Evolutionary conservation across 2,888 invertebrate species (phyloP).

Genomic region (Encarsia formosa): DNA sequence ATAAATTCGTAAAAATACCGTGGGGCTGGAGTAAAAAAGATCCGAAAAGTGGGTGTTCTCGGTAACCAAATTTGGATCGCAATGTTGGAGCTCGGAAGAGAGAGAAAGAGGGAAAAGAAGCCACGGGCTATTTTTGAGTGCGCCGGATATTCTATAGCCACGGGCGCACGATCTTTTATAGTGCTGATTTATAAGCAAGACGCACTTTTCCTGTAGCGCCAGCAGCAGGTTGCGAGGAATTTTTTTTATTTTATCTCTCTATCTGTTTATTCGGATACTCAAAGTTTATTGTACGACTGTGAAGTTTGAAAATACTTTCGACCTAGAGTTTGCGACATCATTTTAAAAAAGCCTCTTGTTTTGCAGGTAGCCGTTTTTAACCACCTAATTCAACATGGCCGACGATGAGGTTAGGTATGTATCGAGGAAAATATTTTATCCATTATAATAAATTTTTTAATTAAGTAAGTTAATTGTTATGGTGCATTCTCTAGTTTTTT

Average conservation of each 20-base stretch:
- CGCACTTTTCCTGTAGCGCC: too few species aligned
- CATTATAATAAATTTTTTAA: not conserved
- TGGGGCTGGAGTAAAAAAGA: too few species aligned
- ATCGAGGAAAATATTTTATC: slow-evolving; percentile 6
- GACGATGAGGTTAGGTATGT: slow-evolving; percentile 93
- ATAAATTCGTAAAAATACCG: too few species aligned
- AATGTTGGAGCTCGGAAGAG: slow-evolving; percentile 38
- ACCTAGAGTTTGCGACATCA: too few species aligned
- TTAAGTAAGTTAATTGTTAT: too few species aligned
- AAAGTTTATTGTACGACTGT: not conserved
- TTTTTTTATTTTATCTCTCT: not conserved
- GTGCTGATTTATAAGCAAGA: too few species aligned
- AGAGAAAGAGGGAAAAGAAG: slow-evolving; percentile 42
- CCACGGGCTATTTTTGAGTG: slow-evolving; percentile 48
- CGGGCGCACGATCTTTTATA: slow-evolving; percentile 26
- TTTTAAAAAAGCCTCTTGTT: not conserved
- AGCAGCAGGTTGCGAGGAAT: too few species aligned
- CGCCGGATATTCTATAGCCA: slow-evolving; percentile 45
- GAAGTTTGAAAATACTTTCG: too few species aligned
- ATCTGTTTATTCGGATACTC: not conserved
- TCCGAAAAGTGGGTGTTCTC: too few species aligned
- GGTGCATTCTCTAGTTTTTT: too few species aligned
- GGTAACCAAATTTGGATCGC: slow-evolving; percentile 60
- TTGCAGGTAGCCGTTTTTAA: slow-evolving; percentile 61
- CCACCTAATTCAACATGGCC: slow-evolving; percentile 69